Evolutionary conservation across 1,140 invertebrate genomes (phyloP), one percentile per base, ranked within the genome.

Genomic region (Lordiphosa clarofinis): DNA sequence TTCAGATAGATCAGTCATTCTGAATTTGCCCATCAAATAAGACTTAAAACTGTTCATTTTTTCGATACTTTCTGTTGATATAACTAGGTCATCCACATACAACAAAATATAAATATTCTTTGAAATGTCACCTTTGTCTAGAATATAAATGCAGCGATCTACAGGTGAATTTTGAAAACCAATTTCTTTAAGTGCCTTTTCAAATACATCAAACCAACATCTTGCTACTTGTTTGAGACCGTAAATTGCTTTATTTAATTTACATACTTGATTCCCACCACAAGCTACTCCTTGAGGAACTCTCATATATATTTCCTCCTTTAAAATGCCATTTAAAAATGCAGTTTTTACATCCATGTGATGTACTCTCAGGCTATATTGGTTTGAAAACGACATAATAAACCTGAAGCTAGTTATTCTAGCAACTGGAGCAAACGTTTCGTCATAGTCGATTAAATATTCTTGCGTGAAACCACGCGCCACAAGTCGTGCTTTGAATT

Each of bases 11-110:
- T 50, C 36, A 13, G 24, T 31, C 43, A 33, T 46, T 46, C 11
- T 10, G 31, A 46, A 46, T 28, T 28, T 46, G 28, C n/a, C 38
- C 12, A 39, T 39, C 11, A 52, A 28, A 43, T 43, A 43, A 19
- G 21, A n/a, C 28, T 43, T 43, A 43, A 43, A 43, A 10, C 15
- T 43, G 15, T 11, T 15, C 42, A 43, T 43, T 24, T 9, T 43
- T 43, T 43, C 11, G 6, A 4, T 10, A 37, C 9, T 37, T 11
- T n/a, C 10, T 37, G 36, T n/a, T 37, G 36, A 4, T 37, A 39
- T 39, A 13, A 39, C 38, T 13, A 39, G 1, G 13, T 39, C 38
- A 39, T 39, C 38, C 12, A 39, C 38, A 39, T 39, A 39, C 11
- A 39, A 39, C 11, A 39, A 13, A 7, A 43, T 13, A 43, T 43